These are phyloP conservation scores for Bergia puertoricense DNA, from an alignment of 92 coral and sea anemone species.

Conservation along the genomic window DNA sequence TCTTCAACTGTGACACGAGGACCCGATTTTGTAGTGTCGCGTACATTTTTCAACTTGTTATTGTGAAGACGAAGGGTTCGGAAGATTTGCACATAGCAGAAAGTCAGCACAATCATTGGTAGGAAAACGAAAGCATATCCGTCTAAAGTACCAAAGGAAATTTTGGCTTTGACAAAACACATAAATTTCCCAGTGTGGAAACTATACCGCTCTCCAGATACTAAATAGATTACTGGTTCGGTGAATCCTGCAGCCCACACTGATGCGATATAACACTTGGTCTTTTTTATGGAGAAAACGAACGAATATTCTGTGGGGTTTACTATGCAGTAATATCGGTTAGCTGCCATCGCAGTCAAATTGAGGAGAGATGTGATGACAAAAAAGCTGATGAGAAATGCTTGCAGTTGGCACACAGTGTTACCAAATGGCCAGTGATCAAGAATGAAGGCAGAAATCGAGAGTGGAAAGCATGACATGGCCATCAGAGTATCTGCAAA, in stretches of 20 bases:
- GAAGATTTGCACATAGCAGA: background rate
- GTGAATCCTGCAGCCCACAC: background rate
- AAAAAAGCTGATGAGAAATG: conserved; percentile 50
- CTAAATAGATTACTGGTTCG: background rate
- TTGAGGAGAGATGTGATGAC: conserved; percentile 62
- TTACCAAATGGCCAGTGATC: conserved; percentile 53
- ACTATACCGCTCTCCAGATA: background rate
- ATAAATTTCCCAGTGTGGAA: conserved; percentile 1
- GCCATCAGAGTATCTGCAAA: conserved; percentile 64
- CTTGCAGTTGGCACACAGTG: conserved; percentile 45
- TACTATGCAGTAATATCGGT: conserved; percentile 47
- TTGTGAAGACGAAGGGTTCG: background rate
- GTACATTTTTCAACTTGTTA: background rate
- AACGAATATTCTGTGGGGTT: background rate
- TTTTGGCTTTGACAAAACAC: background rate
- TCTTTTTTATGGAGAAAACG: background rate
- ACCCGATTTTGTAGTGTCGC: background rate
- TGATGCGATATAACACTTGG: background rate
- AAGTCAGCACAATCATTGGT: background rate
- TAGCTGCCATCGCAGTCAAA: conserved; percentile 53
- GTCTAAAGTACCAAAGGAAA: background rate
- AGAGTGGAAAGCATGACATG: conserved; percentile 61
- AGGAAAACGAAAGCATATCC: background rate
- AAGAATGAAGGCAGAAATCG: conserved; percentile 43
- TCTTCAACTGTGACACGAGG: background rate